Conservation (phyloP, 2,113 vertebrate genomes). For the Gambusia holbrooki region DNA sequence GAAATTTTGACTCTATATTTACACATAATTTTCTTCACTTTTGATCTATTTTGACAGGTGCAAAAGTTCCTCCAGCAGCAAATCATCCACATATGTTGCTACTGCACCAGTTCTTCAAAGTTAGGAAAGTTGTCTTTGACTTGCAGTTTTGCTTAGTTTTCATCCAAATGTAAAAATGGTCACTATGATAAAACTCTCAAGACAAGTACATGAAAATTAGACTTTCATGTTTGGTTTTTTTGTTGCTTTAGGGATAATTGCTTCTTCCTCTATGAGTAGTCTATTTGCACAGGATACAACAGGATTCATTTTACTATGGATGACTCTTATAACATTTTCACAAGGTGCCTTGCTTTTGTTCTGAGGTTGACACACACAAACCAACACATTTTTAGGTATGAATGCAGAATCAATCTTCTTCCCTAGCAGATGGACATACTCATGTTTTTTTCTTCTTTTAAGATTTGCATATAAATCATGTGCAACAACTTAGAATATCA, state of each 20-base stretch:
- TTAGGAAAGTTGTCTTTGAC: neutral
- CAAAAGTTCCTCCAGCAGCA: no score
- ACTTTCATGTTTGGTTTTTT: neutral
- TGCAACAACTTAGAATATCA: no score
- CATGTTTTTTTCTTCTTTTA: neutral
- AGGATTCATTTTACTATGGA: neutral
- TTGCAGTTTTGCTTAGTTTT: no score
- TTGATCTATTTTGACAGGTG: no score
- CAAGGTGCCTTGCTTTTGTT: neutral
- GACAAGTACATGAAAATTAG: neutral
- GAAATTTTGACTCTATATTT: no score
- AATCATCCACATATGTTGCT: neutral
- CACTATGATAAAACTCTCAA: no score
- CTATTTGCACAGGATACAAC: neutral
- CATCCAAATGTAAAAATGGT: no score
- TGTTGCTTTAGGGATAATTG: neutral
- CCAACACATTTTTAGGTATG: neutral
- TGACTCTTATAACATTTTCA: neutral
- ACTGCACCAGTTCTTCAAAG: neutral
- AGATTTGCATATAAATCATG: neutral
- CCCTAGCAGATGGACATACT: neutral
- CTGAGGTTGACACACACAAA: neutral
- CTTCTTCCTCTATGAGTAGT: neutral
- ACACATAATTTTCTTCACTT: no score
- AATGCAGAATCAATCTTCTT: neutral